phyloP scores from a whole-genome alignment of 2,113 vertebrate genomes.

The Sclerurus mexicanus region DNA sequence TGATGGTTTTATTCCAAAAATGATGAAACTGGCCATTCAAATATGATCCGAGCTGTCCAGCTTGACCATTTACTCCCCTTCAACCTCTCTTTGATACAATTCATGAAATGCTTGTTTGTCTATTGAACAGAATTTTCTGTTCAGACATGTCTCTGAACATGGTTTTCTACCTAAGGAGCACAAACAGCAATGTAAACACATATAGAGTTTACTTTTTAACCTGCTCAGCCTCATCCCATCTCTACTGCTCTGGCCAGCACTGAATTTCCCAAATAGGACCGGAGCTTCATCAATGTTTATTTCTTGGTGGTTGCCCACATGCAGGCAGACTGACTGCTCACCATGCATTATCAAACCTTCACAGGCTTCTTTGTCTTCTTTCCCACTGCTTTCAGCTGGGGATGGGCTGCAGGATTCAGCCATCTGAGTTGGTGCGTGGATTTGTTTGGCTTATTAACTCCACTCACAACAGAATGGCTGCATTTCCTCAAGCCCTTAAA shows the following conservation, averaged over 20 bases:
- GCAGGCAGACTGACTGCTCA: neutral
- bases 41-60: neutral
- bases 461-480: neutral
- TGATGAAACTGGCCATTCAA: neutral
- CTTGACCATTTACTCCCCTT: neutral
- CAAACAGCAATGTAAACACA: fast-evolving
- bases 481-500: slow-evolving; percentile 11
- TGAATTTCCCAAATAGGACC: neutral
- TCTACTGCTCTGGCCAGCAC: neutral
- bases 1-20: neutral
- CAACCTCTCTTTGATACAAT: neutral
- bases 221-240: neutral
- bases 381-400: neutral
- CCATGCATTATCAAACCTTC: neutral
- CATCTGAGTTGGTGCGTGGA: neutral
- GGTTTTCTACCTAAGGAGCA: neutral
- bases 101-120: neutral
- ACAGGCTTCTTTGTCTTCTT: neutral
- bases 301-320: neutral
- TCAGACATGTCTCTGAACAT: neutral
- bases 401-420: neutral
- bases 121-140: neutral
- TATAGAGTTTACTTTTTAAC: neutral
- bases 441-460: neutral
- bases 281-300: neutral